phyloP scores from a whole-genome alignment of 2,888 invertebrate genomes.

The Melieria omissa region DNA sequence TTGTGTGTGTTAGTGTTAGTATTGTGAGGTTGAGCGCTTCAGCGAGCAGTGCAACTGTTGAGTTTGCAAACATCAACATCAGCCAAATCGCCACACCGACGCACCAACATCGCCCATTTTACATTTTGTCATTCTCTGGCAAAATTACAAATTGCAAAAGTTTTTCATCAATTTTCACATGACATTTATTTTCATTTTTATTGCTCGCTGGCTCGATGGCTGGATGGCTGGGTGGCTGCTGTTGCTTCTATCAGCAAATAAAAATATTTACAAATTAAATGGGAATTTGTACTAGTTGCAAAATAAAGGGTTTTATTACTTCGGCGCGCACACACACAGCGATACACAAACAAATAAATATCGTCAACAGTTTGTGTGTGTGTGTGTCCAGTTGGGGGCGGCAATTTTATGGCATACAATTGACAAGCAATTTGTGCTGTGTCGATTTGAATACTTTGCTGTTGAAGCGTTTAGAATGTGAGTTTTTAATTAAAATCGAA shows the following conservation, averaged over 20 bases:
- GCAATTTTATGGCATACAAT: too few species aligned
- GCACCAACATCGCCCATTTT: not conserved
- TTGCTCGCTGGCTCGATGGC: not conserved
- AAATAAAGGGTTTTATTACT: constrained; percentile 14
- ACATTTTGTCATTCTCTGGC: constrained; percentile 10
- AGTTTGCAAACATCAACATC: too few species aligned
- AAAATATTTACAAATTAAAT: constrained; percentile 24
- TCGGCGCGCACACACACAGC: constrained; percentile 2
- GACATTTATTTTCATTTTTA: constrained; percentile 16
- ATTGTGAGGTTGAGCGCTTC: too few species aligned
- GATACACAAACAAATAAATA: too few species aligned
- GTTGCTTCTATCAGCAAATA: not conserved
- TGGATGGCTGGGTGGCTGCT: not conserved
- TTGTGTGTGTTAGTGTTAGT: not conserved
- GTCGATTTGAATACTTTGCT: constrained; percentile 1
- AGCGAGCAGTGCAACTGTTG: too few species aligned
- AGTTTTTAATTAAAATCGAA: too few species aligned
- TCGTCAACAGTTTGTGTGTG: not conserved
- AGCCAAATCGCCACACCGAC: too few species aligned
- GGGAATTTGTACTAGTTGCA: constrained; percentile 1
- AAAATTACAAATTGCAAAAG: constrained; percentile 25
- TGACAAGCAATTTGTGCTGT: constrained; percentile 28
- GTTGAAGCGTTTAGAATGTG: too few species aligned
- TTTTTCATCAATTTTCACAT: constrained; percentile 20
- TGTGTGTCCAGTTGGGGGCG: constrained; percentile 7